Conservation (phyloP, 1,140 invertebrate genomes). For the Antheraea mylitta region DNA sequence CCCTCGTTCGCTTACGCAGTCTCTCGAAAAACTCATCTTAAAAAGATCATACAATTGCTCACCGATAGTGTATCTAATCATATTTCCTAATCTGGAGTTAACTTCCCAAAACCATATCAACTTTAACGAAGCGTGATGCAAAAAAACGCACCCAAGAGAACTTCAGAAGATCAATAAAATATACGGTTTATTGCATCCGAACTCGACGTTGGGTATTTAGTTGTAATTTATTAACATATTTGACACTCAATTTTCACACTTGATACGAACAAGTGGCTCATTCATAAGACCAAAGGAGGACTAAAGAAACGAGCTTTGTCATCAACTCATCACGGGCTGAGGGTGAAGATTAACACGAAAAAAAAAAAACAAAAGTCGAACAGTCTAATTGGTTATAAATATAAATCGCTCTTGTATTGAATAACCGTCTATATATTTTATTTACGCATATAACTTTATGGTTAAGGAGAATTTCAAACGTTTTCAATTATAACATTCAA, state of each 20-base stretch:
- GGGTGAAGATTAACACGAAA: not conserved
- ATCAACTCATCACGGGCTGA: conserved; percentile 17
- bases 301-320: conserved; percentile 36
- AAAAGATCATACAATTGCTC: not conserved
- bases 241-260: conserved; percentile 48
- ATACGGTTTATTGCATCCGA: conserved; percentile 61
- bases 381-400: not conserved
- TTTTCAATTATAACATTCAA: too few relatives aligned
- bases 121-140: not conserved
- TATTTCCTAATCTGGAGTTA: not conserved
- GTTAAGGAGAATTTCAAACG: too few relatives aligned
- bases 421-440: not conserved
- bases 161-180: conserved; percentile 63
- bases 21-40: not conserved
- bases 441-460: not conserved
- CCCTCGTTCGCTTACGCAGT: not conserved
- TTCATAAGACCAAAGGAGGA: conserved; percentile 32
- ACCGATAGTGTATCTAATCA: not conserved
- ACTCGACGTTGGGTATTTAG: conserved; percentile 41
- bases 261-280: conserved; percentile 50
- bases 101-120: not conserved
- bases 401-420: not conserved
- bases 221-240: conserved; percentile 63
- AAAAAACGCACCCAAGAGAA: conserved; percentile 20
- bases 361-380: conserved; percentile 4